Base-by-base conservation (phyloP, 2,888 invertebrate genomes). In the Euspilapteryx auroguttella region DNA sequence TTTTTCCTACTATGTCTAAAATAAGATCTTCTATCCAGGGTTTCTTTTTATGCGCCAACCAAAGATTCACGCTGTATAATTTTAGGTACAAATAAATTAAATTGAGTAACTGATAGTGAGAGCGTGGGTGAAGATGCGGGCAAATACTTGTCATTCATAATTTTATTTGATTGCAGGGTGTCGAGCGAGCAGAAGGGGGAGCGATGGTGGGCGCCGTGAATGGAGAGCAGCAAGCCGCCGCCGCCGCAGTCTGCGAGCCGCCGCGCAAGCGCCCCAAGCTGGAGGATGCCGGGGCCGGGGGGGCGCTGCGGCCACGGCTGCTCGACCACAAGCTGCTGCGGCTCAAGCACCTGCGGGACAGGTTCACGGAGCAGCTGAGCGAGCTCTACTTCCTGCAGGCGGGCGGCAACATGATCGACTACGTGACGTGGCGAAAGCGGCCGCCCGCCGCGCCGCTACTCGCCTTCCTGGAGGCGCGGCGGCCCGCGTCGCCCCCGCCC, bases 361-460 rank as follows among this genome's bases (percentile, higher is more conserved):
- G 79, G 76, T 17, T 23, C 5, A 25, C 14, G 14, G 32, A 43
- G 38, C 84, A 86, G 66, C 81, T 86, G 44, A 83, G 88, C 44
- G 94, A 94, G 75, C 78, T 89, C 47, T 94, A 86, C 77, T 94
- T 89, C 68, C 81, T 94, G 45, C 89, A 91, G 69, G 83, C 83
- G 45, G 88, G 88, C 42, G 90, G 91, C 37, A 90, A 91, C 68
- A 83, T 94, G 79, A 85, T 92, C 82, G 94, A 95, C 58, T 90
- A 87, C 64, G 82, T 83, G 42, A 77, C 81, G 41, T 94, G 92
- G 88, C 85, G 87, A 42, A 91, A 90, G 61, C 79, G 87, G 44
- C 86, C 90, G 38, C 83, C 88, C 32, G 81, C 84, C 38, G 82
- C 86, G 34, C 85, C 86, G 55, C 85, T 89, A 49, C 53, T 86